phyloP scores from a whole-genome alignment of 2,113 vertebrate species.

The Diglossa brunneiventris region DNA sequence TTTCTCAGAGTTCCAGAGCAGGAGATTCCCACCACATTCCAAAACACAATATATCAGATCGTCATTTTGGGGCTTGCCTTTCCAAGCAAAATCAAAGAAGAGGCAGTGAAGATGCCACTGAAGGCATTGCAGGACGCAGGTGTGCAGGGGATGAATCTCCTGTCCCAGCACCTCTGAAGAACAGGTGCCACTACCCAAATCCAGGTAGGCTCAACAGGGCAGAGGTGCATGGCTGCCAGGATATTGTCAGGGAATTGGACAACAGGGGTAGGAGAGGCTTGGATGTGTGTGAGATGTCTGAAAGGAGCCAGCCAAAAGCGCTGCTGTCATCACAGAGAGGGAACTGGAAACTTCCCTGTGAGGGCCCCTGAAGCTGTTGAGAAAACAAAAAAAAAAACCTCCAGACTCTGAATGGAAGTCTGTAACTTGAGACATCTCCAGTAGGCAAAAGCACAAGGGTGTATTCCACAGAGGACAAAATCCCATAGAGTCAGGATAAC shows the following conservation, averaged over 20 bases:
- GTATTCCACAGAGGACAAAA: not conserved
- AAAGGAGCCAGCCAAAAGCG: not conserved
- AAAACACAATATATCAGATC: not conserved
- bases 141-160: not conserved
- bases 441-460: not conserved
- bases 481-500: not conserved
- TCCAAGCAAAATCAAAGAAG: not conserved
- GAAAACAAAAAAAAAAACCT: not conserved
- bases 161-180: not conserved
- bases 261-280: not conserved
- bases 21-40: not conserved
- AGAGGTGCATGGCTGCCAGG: not conserved
- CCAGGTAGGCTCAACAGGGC: not conserved
- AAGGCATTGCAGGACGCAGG: not conserved
- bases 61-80: not conserved
- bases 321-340: not conserved
- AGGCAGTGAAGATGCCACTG: not conserved
- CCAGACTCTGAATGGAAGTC: not conserved
- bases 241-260: not conserved
- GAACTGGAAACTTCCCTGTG: not conserved
- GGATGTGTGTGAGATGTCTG: not conserved
- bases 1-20: not conserved
- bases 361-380: not conserved
- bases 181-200: not conserved
- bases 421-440: constrained; percentile 16